A percentile compares a stretch with the other conserved stretches of the same genome.
These are phyloP conservation scores for Lycocorax pyrrhopterus DNA, from an alignment of 2,113 vertebrate genomes.

Conservation along the genomic window DNA sequence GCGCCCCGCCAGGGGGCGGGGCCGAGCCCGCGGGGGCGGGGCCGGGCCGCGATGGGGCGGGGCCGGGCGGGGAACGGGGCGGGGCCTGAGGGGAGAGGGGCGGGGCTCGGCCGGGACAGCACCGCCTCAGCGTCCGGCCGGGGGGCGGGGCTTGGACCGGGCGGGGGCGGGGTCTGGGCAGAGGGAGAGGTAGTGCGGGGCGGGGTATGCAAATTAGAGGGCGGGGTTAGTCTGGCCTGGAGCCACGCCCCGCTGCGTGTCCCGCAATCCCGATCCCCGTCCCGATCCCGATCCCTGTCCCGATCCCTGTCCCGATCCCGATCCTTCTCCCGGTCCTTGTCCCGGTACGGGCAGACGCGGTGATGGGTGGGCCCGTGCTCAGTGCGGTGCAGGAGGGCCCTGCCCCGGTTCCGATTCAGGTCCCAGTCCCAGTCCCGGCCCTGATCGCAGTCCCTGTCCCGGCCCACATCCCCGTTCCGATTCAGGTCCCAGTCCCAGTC, in stretches of 20 bases:
- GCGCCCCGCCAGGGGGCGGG: too few species aligned
- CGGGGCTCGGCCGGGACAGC: neutral
- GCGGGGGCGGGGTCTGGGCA: neutral
- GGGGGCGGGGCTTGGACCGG: neutral
- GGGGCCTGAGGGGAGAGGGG: too few species aligned
- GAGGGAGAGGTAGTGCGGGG: accelerated
- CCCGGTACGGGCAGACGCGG: too few species aligned
- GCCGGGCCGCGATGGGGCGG: too few species aligned
- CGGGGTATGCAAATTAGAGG: neutral
- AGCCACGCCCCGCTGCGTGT: neutral
- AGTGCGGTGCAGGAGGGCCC: neutral
- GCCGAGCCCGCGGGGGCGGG: too few species aligned
- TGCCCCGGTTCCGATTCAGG: accelerated
- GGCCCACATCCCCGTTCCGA: too few species aligned
- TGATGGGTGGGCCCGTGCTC: neutral
- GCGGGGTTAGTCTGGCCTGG: accelerated
- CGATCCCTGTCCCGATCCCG: too few species aligned
- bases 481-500: too few species aligned
- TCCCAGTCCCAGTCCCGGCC: too few species aligned
- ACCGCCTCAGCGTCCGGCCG: neutral
- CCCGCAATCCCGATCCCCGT: neutral
- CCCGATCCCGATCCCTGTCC: accelerated
- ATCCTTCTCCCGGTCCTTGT: neutral
- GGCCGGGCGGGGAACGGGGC: too few species aligned
- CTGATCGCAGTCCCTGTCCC: neutral